These are phyloP conservation scores for Synergus umbraculus DNA, from an alignment of 2,888 invertebrate species.

Conservation along the genomic window DNA sequence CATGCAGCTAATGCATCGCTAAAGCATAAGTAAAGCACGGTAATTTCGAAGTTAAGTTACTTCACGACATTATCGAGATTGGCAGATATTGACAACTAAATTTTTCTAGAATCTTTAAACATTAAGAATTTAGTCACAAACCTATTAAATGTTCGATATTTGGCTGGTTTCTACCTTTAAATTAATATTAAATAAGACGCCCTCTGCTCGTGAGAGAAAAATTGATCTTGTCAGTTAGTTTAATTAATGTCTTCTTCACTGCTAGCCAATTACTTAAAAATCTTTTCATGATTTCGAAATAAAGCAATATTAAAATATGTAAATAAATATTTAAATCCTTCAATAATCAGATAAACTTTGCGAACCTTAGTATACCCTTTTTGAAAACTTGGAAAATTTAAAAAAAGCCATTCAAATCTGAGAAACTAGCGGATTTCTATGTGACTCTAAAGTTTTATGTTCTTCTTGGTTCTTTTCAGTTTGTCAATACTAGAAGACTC, in stretches of 20 bases:
- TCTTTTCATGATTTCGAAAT: not conserved
- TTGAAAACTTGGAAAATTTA: not conserved
- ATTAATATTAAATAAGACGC: no score
- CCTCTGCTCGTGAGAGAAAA: no score
- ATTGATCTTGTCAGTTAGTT: no score
- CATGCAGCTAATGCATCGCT: constrained; percentile 38
- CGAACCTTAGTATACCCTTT: constrained; percentile 12
- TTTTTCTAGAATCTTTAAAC: not conserved
- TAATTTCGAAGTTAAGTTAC: constrained; percentile 16
- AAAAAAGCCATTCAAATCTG: not conserved
- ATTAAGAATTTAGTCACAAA: not conserved
- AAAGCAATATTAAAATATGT: no score
- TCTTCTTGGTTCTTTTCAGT: constrained; percentile 70
- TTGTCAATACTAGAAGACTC: constrained; percentile 73
- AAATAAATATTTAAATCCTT: not conserved
- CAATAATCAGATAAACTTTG: not conserved
- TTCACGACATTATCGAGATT: constrained; percentile 4
- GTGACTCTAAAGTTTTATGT: constrained; percentile 57
- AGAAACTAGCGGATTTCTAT: constrained; percentile 28
- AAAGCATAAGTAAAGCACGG: constrained; percentile 18
- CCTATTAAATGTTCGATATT: no score
- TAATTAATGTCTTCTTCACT: no score
- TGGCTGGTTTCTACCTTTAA: no score
- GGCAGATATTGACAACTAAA: not conserved
- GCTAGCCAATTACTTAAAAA: not conserved